These are phyloP conservation scores for Sisor rabdophorus DNA, from an alignment of 2,113 vertebrate genomes.

Conservation along the genomic window DNA sequence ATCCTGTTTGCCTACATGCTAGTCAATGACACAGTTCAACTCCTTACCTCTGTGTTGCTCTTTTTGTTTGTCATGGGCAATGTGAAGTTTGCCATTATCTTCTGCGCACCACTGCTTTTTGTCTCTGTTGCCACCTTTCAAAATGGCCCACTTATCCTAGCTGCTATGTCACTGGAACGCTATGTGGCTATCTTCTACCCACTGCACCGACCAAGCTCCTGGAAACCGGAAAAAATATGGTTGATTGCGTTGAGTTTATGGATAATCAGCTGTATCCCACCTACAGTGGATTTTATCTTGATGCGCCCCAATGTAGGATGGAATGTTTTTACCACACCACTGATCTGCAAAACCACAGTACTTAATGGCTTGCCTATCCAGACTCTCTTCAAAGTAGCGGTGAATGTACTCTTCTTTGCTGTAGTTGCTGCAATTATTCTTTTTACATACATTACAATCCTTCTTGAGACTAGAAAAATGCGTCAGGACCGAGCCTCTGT, in stretches of 20 bases:
- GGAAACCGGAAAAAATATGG: conserved; percentile 66
- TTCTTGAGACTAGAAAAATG: conserved; percentile 64
- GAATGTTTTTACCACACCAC: conserved; percentile 40
- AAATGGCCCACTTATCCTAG: conserved; percentile 67
- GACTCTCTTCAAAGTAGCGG: conserved; percentile 49
- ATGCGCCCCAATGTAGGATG: not conserved
- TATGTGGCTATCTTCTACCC: conserved; percentile 72
- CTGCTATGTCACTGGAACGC: conserved; percentile 72
- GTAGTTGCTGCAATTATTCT: conserved; percentile 61
- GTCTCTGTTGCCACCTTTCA: conserved; percentile 63
- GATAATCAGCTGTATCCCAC: conserved; percentile 55
- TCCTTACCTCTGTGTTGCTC: conserved; percentile 64
- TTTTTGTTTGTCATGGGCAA: conserved; percentile 60
- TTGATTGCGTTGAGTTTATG: conserved; percentile 59
- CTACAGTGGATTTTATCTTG: conserved; percentile 49
- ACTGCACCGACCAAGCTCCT: conserved; percentile 55
- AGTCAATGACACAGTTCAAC: conserved; percentile 67
- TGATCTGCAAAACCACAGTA: conserved; percentile 20
- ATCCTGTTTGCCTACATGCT: conserved; percentile 72
- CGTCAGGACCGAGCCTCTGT: conserved; percentile 60
- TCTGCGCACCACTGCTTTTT: conserved; percentile 60
- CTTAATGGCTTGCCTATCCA: conserved; percentile 57
- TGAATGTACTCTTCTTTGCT: conserved; percentile 60
- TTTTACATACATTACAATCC: conserved; percentile 68
- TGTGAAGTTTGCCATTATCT: conserved; percentile 52